Base-by-base conservation (phyloP, 2,113 vertebrate genomes). In the Rousettus leschenaultii region DNA sequence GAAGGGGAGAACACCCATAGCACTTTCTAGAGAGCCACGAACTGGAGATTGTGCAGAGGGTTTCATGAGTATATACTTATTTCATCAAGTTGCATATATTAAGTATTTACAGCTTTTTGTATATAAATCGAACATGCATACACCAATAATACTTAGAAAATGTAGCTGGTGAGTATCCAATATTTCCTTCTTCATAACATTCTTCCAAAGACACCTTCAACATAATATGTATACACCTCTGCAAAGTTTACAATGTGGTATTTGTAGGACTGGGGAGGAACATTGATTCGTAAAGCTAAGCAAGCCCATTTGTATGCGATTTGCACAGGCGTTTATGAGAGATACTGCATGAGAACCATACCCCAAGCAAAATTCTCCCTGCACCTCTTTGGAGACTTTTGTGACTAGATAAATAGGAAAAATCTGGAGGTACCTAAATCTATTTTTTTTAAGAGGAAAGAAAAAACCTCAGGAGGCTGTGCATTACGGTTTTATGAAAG, bases 141-240 rank as follows among this genome's bases (percentile, higher is more conserved):
- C 38, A 38, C 55, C 14, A 7, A 57, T 66, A 18, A 45, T 71
- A 66, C 93, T 70, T 82, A 78, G 48, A 35, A 74, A 88, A 59
- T 11, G 35, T 38, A 66, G 14, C 35, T 30, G 13, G 30, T 3
- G 1, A 40, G 4, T 26, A 0, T 10, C 19, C 21, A 86, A 0
- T 38, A 24, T 70, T 89, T 57, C 57, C 57, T 55, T 14, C 16
- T 7, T 55, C 43, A 51, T 19, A 22, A 38, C 28, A 22, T 48
- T 89, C 51, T 80, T 71, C 79, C 84, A 82, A 63, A 86, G n/a
- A 28, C 7, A 45, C 2, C 10, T n/a, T 86, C 53, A 55, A n/a
- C 33, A 13, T 75, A 45, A 38, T 6, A 40, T 71, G 26, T 30
- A 10, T 13, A 19, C 2, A 45, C 19, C 15, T 45, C 51, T 22